These are phyloP conservation scores for Allobates femoralis DNA, from an alignment of 2,797 vertebrate species.

Conservation along the genomic window DNA sequence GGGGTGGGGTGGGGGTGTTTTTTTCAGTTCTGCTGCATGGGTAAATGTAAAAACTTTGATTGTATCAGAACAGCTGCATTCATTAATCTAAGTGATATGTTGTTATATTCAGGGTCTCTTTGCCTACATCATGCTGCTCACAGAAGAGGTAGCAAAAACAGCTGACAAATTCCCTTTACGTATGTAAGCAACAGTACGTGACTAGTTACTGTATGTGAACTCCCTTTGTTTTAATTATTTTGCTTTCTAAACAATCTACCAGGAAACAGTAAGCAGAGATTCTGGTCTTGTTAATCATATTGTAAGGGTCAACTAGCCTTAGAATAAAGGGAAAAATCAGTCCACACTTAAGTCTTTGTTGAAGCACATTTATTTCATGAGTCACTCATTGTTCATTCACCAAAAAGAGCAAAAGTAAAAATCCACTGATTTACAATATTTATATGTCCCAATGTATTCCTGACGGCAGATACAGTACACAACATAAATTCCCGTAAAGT, in stretches of 20 bases:
- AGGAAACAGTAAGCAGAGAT: not conserved
- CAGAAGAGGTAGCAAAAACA: too few relatives aligned
- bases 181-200: not conserved
- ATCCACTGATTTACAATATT: not conserved
- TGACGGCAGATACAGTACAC: too few relatives aligned
- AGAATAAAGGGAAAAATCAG: not conserved
- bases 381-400: not conserved
- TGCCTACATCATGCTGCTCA: too few relatives aligned
- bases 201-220: not conserved
- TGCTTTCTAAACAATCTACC: slow-evolving; percentile 15
- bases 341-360: not conserved
- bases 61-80: too few relatives aligned
- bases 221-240: slow-evolving; percentile 3
- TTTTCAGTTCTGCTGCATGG: too few relatives aligned
- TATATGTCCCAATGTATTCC: not conserved
- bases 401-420: not conserved
- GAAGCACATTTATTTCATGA: not conserved
- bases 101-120: too few relatives aligned
- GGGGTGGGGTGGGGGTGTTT: too few relatives aligned
- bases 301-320: not conserved
- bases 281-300: not conserved
- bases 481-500: too few relatives aligned
- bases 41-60: too few relatives aligned
- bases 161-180: too few relatives aligned
- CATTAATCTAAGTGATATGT: too few relatives aligned